Evolutionary conservation across 1,140 invertebrate genomes (phyloP), one percentile per base, ranked within the genome.

Genomic region (Tetraneura akinire): DNA sequence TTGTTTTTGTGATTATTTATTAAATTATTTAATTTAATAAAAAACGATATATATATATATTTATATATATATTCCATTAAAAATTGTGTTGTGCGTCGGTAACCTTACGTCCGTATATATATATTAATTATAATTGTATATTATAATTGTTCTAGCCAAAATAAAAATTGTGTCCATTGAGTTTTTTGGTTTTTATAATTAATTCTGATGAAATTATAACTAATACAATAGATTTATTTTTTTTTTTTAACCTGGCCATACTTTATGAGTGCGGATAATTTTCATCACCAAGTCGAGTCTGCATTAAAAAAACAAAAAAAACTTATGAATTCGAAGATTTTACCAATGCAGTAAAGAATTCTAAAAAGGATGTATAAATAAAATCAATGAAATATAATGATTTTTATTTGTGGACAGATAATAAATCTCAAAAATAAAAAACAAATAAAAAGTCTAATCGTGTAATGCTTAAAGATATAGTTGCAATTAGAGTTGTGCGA

Each of bases 181-280:
- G 51, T 53, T 53, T 53, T 53, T 53, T 53, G 21, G 51, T 53
- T 53, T 53, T 53, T 53, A 53, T 53, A n/a, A 53, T 53, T n/a
- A 53, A 53, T 53, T 53, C 51, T n/a, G 21, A 9, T 53, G 51
- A 53, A 53, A 53, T n/a, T n/a, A 53, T 0, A 53, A n/a, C 51
- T 53, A 53, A 53, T n/a, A 1, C 21, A 9, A 53, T 53, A 4
- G 18, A 53, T 21, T n/a, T 53, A 53, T n/a, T n/a, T 53, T 8
- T 53, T 53, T 53, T 53, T 53, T 53, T 53, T 1, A 53, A 49
- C 51, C 51, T 53, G 8, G 51, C 1, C 51, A n/a, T 9, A 53
- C 18, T 3, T 53, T 53, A 53, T 53, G 51, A 53, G 51, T n/a
- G 51, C 51, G 1, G 51, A 53, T 53, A 53, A 53, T 9, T 53